Evolutionary conservation across 2,888 invertebrate species (phyloP).

Genomic region (Rhorus exstirpatorius): DNA sequence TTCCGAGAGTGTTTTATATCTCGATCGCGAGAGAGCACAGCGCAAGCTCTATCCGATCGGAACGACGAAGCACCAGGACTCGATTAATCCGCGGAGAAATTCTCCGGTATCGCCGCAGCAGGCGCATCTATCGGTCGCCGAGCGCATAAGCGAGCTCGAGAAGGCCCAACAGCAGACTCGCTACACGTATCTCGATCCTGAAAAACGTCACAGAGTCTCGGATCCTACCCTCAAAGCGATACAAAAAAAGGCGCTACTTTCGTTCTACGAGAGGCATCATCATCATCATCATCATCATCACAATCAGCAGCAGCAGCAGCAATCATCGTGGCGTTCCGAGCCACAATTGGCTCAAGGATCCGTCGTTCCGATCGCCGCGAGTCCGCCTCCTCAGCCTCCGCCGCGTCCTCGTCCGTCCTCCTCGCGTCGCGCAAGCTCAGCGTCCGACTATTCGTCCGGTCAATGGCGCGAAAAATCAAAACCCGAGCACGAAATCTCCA

Average conservation of each 20-base stretch:
- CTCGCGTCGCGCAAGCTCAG: conserved; percentile 89
- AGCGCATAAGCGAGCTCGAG: conserved; percentile 87
- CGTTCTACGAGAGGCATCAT: conserved; percentile 91
- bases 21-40: conserved; percentile 88
- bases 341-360: conserved; percentile 81
- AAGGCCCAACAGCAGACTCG: conserved; percentile 85
- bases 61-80: conserved; percentile 88
- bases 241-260: conserved; percentile 93
- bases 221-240: conserved; percentile 92
- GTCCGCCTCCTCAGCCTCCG: conserved; percentile 84
- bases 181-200: conserved; percentile 91
- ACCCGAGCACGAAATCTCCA: conserved; percentile 67
- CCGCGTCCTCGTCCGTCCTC: conserved; percentile 86
- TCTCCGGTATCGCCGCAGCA: conserved; percentile 84
- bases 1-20: conserved; percentile 92
- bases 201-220: conserved; percentile 91
- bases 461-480: conserved; percentile 84
- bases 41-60: conserved; percentile 90
- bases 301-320: conserved; percentile 87
- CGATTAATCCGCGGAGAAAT: conserved; percentile 70
- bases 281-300: too few relatives aligned
- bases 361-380: conserved; percentile 60
- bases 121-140: conserved; percentile 86
- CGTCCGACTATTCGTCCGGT: conserved; percentile 90
- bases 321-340: conserved; percentile 88